These are phyloP conservation scores for Rotaria socialis DNA, from an alignment of 2,888 invertebrate species.

Conservation along the genomic window DNA sequence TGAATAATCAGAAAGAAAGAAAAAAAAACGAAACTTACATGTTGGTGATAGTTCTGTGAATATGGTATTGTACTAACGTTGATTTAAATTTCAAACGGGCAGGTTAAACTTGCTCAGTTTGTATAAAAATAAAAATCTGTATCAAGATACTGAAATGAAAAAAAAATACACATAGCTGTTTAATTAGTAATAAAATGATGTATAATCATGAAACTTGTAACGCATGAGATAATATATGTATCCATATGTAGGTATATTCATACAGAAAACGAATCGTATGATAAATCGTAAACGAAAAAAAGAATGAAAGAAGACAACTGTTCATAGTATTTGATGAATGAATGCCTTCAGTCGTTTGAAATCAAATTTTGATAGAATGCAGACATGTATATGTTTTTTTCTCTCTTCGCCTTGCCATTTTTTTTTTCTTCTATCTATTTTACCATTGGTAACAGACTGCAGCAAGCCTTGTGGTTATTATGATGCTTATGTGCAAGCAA, in stretches of 20 bases:
- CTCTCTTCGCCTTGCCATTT: neutral
- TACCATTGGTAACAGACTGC: constrained; percentile 13
- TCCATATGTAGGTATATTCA: neutral
- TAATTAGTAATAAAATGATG: neutral
- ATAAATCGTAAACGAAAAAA: neutral
- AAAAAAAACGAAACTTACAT: neutral
- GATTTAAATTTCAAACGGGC: neutral
- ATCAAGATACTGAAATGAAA: neutral
- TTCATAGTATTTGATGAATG: neutral
- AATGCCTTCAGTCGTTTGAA: neutral
- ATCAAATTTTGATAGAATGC: constrained; percentile 16
- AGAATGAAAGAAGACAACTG: constrained; percentile 16
- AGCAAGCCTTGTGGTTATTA: neutral
- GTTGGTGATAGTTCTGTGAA: neutral
- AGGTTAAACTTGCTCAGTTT: neutral
- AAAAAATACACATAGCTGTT: neutral
- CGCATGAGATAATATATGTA: neutral
- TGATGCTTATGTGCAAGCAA: neutral
- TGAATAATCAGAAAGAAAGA: neutral
- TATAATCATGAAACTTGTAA: neutral
- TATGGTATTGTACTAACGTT: neutral
- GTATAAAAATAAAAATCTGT: neutral
- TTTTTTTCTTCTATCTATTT: neutral
- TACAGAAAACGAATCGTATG: neutral
- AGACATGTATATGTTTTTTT: neutral